Evolutionary conservation across 92 coral and sea anemone genomes (phyloP).

Genomic region (Phenganax subtilis): DNA sequence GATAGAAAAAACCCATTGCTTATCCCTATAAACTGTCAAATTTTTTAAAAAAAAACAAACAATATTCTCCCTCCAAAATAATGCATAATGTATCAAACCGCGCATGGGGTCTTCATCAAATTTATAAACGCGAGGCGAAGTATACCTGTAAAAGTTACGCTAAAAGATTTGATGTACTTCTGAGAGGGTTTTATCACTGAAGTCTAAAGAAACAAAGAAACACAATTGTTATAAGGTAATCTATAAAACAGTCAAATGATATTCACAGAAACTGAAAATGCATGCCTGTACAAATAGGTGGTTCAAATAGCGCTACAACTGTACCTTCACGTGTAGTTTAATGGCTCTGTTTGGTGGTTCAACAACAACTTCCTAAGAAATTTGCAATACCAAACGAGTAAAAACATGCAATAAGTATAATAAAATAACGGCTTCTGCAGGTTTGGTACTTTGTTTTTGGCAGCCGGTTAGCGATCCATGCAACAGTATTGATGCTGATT

Average conservation of each 20-base stretch:
- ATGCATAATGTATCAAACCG: too few relatives aligned
- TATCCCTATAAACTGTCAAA: too few relatives aligned
- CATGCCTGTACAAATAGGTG: not conserved
- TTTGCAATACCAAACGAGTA: not conserved
- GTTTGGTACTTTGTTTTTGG: not conserved
- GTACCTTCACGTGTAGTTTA: conserved; percentile 67
- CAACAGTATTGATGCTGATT: not conserved
- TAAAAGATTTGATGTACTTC: conserved; percentile 69
- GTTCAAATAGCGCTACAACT: conserved; percentile 31
- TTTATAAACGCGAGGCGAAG: not conserved
- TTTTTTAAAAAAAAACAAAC: too few relatives aligned
- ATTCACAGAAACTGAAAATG: not conserved
- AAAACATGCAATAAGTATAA: too few relatives aligned
- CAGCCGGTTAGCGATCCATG: too few relatives aligned
- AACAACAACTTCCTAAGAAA: conserved; percentile 62
- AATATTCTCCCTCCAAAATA: too few relatives aligned
- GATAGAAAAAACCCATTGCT: too few relatives aligned
- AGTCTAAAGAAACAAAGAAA: conserved; percentile 59
- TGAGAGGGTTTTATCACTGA: conserved; percentile 75
- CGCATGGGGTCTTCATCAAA: too few relatives aligned
- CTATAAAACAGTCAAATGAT: too few relatives aligned
- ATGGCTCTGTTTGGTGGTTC: conserved; percentile 90
- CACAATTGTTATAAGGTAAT: conserved; percentile 54
- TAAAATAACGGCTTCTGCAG: not conserved
- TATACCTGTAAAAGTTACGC: conserved; percentile 80